These are phyloP conservation scores for Cinclus mexicanus DNA, from an alignment of 2,113 vertebrate genomes.

Conservation along the genomic window DNA sequence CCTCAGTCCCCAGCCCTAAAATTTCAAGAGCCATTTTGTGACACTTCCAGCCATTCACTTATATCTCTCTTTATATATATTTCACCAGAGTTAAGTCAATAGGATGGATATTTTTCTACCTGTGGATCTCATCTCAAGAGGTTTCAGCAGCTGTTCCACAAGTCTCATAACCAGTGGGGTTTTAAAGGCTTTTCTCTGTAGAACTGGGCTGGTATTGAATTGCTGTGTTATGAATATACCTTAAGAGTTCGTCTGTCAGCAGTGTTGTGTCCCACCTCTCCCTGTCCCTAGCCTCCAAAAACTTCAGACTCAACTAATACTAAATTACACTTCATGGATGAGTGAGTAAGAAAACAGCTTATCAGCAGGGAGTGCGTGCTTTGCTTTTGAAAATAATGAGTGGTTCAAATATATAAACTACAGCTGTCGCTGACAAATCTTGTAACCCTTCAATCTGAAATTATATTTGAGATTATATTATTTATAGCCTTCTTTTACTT, in stretches of 20 bases:
- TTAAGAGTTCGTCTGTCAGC: not conserved
- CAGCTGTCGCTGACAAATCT: conserved; percentile 11
- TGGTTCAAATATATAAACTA: conserved; percentile 12
- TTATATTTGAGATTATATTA: not conserved
- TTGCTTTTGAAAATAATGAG: not conserved
- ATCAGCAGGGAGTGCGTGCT: not conserved
- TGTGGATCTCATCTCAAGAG: not conserved
- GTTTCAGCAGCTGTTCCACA: not conserved
- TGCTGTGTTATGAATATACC: conserved; percentile 27
- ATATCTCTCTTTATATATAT: not conserved
- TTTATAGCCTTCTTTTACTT: conserved; percentile 11
- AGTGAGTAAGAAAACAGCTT: not conserved
- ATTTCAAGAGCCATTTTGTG: not conserved
- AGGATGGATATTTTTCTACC: not conserved
- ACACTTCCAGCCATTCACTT: not conserved
- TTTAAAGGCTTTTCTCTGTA: not conserved
- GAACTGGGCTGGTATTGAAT: not conserved
- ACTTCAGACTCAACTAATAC: not conserved
- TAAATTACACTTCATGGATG: conserved; percentile 10
- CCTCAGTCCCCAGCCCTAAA: not conserved
- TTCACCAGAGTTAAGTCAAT: not conserved
- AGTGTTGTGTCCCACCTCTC: not conserved
- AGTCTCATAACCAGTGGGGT: not conserved
- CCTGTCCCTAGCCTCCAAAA: not conserved
- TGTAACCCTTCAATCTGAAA: conserved; percentile 36